phyloP scores from a whole-genome alignment of 2,797 vertebrate species.

The Poecilia gillii region DNA sequence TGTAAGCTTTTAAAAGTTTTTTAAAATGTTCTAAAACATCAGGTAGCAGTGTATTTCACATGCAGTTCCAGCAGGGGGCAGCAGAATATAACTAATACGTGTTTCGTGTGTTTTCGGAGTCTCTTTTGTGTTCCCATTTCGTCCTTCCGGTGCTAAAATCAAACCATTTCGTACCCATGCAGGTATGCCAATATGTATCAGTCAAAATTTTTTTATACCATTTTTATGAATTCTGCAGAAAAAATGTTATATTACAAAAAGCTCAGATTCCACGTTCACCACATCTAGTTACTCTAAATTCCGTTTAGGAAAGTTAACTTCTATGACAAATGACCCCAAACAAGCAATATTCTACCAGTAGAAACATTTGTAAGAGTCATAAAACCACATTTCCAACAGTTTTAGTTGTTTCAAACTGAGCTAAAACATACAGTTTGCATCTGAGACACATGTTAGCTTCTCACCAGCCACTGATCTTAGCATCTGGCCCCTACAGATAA shows the following conservation, averaged over 20 bases:
- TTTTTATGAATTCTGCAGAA: not conserved
- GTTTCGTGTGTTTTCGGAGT: not conserved
- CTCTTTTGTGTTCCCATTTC: not conserved
- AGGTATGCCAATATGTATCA: not conserved
- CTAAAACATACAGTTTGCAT: too few relatives aligned
- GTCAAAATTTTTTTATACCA: not conserved
- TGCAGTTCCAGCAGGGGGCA: slow-evolving; percentile 52
- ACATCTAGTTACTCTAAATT: too few relatives aligned
- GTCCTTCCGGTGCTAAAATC: not conserved
- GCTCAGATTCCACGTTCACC: not conserved
- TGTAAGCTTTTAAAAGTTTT: not conserved
- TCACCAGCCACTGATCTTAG: too few relatives aligned
- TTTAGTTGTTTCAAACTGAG: too few relatives aligned
- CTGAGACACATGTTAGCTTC: too few relatives aligned
- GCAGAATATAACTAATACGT: slow-evolving; percentile 40
- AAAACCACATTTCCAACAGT: not conserved
- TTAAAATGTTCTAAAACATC: not conserved
- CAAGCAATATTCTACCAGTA: not conserved
- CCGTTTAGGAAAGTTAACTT: not conserved
- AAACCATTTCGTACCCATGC: not conserved
- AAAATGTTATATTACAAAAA: not conserved
- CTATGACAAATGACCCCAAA: not conserved
- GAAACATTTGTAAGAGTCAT: not conserved
- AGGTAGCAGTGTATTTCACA: not conserved
- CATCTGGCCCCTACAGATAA: too few relatives aligned